Evolutionary conservation across 2,113 vertebrate genomes (phyloP), one percentile per base, ranked within the genome.

Genomic region (Nicator chloris): DNA sequence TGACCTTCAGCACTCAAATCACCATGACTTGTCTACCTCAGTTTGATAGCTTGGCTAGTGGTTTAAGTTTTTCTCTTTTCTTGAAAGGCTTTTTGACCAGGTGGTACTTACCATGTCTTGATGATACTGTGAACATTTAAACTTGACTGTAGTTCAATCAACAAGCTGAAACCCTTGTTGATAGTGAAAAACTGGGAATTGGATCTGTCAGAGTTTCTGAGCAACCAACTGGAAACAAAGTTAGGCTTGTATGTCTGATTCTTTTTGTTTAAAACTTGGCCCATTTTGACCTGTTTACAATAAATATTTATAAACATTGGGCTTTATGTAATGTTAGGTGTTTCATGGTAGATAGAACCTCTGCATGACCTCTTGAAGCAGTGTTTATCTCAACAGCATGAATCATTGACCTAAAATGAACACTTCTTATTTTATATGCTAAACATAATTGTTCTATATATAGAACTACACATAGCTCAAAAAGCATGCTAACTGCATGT

Each of bases 21-120:
- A 28, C 47, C 37, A 11, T 76, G 60, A 86, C 78, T 85, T 89
- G 91, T 83, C 98, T 98, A 98, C 97, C 98, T 98, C 98, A 90
- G 63, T 70, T 45, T 65, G 49, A 80, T 81, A 73, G 72, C 53
- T 40, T 66, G 40, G 23, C 51, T 64, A 47, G n/a, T 45, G 4
- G 19, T 59, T 86, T 9, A 3, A 35, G 10, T 60, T 39, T 44
- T 49, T 61, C 44, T 61, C 65, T 86, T 33, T 78, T 77, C 47
- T 44, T 40, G 65, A 21, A 69, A 71, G 63, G 49, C 49, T 72
- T 86, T 51, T 37, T 70, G 51, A 54, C 27, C 8, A 17, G n/a
- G 24, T 84, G 51, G 39, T 47, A 40, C 39, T 39, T 16, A 60
- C 35, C 33, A 5, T 4, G 8, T 42, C 51, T 78, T 15, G 28